Conservation (phyloP, 2,113 vertebrate species). For the Marmota monax region DNA sequence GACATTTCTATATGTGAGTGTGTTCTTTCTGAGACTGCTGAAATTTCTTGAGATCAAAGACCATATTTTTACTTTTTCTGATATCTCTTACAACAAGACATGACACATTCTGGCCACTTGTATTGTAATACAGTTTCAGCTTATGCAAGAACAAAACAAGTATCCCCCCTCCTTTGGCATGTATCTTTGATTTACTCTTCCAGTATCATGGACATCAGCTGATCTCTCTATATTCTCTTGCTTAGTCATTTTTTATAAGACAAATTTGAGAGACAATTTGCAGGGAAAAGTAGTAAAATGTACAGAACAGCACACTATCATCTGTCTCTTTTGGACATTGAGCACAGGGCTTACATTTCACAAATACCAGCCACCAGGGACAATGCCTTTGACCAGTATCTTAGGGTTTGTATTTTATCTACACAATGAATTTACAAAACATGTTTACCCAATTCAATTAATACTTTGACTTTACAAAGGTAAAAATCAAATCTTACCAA, state of each 20-base stretch:
- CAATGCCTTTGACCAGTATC: background rate
- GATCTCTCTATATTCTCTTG: background rate
- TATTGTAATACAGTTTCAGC: background rate
- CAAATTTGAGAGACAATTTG: background rate
- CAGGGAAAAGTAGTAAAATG: slow-evolving; percentile 25
- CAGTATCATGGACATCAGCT: background rate
- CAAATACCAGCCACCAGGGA: background rate
- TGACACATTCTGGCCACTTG: background rate
- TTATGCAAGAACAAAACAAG: background rate
- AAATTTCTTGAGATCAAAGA: slow-evolving; percentile 3
- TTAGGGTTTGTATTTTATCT: slow-evolving; percentile 44
- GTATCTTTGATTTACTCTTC: background rate
- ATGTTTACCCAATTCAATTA: background rate
- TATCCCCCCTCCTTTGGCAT: background rate
- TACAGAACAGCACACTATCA: slow-evolving; percentile 17
- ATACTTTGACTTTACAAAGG: slow-evolving; percentile 22
- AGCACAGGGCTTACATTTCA: slow-evolving; percentile 3
- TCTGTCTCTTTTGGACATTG: background rate
- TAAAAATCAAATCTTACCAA: slow-evolving; percentile 21
- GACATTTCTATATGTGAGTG: slow-evolving; percentile 38
- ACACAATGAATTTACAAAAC: slow-evolving; percentile 19
- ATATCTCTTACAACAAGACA: background rate
- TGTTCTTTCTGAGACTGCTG: slow-evolving; percentile 24
- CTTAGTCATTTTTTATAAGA: slow-evolving; percentile 14
- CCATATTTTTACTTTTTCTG: background rate